phyloP scores from a whole-genome alignment of 2,888 invertebrate genomes.

The Plutella xylostella region DNA sequence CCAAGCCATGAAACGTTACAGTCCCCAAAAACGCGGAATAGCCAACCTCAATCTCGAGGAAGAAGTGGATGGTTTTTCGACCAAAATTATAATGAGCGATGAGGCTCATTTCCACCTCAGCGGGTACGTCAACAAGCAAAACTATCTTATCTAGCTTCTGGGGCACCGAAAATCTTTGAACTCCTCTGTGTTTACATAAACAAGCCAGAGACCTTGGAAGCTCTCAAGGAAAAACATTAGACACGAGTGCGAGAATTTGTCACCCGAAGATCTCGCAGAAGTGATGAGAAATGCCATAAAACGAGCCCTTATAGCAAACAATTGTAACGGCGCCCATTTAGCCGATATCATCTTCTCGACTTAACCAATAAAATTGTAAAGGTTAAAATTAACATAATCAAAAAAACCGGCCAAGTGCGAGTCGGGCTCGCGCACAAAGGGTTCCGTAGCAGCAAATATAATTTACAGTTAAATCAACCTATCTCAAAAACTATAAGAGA shows the following conservation, averaged over 20 bases:
- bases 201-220: not conserved
- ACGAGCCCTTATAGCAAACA: not conserved
- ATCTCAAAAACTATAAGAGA: too few relatives aligned
- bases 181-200: not conserved
- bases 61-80: not conserved
- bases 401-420: too few relatives aligned
- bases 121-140: conserved; percentile 11
- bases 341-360: too few relatives aligned
- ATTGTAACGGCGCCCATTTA: not conserved
- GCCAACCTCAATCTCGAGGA: not conserved
- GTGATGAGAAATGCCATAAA: not conserved
- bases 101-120: conserved; percentile 7
- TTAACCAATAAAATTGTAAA: too few relatives aligned
- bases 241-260: not conserved
- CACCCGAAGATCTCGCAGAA: not conserved
- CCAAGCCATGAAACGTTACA: not conserved
- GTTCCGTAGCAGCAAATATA: too few relatives aligned
- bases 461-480: too few relatives aligned
- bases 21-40: not conserved
- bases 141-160: conserved; percentile 16
- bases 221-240: not conserved
- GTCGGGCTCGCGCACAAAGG: too few relatives aligned
- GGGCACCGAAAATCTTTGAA: conserved; percentile 16
- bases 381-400: too few relatives aligned
- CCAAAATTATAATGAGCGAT: conserved; percentile 1